Evolutionary conservation across 1,140 invertebrate genomes (phyloP).

Genomic region (Chelonus insularis): DNA sequence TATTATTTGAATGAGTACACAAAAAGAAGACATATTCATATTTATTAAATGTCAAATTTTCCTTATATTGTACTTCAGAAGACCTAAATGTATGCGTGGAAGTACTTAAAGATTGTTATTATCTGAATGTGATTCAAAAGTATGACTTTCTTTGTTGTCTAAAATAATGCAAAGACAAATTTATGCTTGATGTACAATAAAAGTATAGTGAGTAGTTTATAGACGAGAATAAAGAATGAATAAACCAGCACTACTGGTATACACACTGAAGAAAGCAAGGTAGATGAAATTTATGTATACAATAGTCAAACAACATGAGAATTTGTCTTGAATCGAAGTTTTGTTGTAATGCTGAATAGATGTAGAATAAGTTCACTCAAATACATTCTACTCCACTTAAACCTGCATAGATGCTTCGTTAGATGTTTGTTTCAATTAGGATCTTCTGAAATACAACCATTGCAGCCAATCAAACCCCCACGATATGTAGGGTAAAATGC

Average conservation of each 20-base stretch:
- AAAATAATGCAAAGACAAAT: too few relatives aligned
- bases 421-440: constrained; percentile 5
- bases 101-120: too few relatives aligned
- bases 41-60: too few relatives aligned
- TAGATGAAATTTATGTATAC: background rate
- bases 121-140: too few relatives aligned
- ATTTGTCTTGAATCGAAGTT: constrained; percentile 2
- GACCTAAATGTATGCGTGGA: too few relatives aligned
- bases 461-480: constrained; percentile 5
- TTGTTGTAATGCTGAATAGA: background rate
- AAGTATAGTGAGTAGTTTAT: background rate
- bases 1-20: too few relatives aligned
- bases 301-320: background rate
- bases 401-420: background rate
- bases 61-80: too few relatives aligned
- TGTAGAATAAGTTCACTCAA: background rate
- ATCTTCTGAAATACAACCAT: constrained; percentile 1
- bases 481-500: background rate
- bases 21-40: too few relatives aligned
- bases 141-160: too few relatives aligned
- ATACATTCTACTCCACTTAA: background rate
- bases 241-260: background rate
- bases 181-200: too few relatives aligned
- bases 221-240: background rate
- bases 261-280: background rate